Conservation (phyloP, 2,113 vertebrate genomes). For the Tinamus guttatus region DNA sequence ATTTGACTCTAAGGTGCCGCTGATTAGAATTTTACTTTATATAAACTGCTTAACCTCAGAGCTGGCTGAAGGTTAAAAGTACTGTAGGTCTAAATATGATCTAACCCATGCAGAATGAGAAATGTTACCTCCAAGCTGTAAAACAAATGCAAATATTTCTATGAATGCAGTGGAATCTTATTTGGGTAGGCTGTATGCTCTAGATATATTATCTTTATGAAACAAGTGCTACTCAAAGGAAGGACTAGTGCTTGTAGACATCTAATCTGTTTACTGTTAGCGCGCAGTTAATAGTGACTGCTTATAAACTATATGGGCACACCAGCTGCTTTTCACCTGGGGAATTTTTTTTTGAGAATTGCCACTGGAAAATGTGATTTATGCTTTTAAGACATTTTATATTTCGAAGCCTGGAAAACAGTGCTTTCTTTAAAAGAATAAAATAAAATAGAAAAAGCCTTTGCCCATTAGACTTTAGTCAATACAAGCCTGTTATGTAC, state of each 20-base stretch:
- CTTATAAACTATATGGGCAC: background rate
- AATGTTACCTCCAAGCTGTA: rapidly evolving
- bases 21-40: background rate
- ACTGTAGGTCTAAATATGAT: background rate
- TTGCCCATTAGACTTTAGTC: background rate
- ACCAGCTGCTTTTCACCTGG: background rate
- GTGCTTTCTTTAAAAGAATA: background rate
- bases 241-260: background rate
- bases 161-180: rapidly evolving
- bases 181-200: background rate
- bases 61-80: background rate
- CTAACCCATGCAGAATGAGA: background rate
- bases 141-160: background rate
- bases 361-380: background rate
- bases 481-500: background rate
- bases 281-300: background rate
- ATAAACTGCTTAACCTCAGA: background rate
- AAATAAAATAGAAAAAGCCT: background rate
- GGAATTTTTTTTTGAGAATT: background rate
- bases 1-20: background rate
- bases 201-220: background rate
- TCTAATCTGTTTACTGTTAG: background rate
- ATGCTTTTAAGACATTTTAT: background rate
- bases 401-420: background rate
- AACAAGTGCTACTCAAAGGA: background rate